Evolutionary conservation across 2,797 vertebrate genomes (phyloP).

Genomic region (Propithecus perrieri): DNA sequence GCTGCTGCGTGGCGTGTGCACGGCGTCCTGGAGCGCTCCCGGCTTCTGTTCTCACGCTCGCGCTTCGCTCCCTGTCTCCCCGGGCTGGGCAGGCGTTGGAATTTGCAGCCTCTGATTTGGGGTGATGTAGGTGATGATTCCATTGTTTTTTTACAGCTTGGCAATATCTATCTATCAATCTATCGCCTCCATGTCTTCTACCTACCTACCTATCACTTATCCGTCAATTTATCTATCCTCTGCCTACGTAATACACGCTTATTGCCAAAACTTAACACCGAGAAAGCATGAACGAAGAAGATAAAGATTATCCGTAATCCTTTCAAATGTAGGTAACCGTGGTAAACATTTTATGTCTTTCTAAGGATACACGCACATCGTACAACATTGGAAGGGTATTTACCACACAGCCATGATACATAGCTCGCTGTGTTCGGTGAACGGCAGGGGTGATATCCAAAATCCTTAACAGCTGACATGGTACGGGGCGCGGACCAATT

Average conservation of each 20-base stretch:
- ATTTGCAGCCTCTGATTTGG: background rate
- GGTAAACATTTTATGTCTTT: fast-evolving
- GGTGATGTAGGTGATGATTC: background rate
- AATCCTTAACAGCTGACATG: fast-evolving
- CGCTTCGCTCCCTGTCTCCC: background rate
- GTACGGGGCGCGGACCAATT: background rate
- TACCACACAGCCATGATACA: background rate
- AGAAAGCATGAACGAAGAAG: background rate
- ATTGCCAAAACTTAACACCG: background rate
- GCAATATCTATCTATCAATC: background rate
- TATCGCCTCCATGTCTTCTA: fast-evolving
- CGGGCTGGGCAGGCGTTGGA: fast-evolving
- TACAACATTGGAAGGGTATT: fast-evolving
- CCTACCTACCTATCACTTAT: background rate
- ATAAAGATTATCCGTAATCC: fast-evolving
- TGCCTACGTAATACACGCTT: background rate
- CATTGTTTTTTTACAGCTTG: background rate
- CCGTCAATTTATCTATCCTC: background rate
- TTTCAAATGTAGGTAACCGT: fast-evolving
- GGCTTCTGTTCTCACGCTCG: no score
- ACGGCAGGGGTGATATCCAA: background rate
- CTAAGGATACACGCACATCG: fast-evolving
- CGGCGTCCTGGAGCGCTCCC: fast-evolving
- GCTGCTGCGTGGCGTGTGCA: background rate
- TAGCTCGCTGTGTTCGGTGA: background rate